phyloP scores from a whole-genome alignment of 2,888 invertebrate species.

The Pammene aurita region DNA sequence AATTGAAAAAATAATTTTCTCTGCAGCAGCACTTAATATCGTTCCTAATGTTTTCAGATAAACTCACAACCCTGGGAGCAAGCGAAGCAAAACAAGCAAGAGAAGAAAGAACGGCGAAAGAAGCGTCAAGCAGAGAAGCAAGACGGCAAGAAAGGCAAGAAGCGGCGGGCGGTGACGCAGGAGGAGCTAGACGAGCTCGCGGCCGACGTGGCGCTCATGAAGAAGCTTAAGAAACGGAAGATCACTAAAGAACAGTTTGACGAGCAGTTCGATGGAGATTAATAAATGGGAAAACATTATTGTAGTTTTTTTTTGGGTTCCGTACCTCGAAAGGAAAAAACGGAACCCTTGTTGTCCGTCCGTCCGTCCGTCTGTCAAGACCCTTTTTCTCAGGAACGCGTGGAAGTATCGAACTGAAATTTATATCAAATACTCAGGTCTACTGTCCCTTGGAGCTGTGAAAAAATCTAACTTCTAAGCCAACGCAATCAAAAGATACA shows the following conservation, averaged over 20 bases:
- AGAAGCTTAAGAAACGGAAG: slow-evolving; percentile 93
- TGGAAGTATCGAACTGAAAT: too few relatives aligned
- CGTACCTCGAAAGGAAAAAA: too few relatives aligned
- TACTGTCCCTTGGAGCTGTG: too few relatives aligned
- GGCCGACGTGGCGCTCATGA: slow-evolving; percentile 91
- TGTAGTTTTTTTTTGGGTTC: slow-evolving; percentile 15
- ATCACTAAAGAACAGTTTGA: slow-evolving; percentile 87
- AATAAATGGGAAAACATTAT: slow-evolving; percentile 50
- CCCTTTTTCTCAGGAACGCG: too few relatives aligned
- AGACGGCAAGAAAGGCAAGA: slow-evolving; percentile 73
- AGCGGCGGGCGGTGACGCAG: slow-evolving; percentile 80
- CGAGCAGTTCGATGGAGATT: slow-evolving; percentile 81
- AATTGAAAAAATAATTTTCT: not conserved
- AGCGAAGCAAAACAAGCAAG: slow-evolving; percentile 87
- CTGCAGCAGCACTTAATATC: too few relatives aligned
- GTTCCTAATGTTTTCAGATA: slow-evolving; percentile 52
- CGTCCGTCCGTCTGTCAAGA: too few relatives aligned
- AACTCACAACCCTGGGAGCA: slow-evolving; percentile 90
- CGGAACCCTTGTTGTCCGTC: too few relatives aligned
- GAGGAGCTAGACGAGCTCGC: slow-evolving; percentile 90
- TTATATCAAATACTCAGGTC: too few relatives aligned
- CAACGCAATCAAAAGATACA: too few relatives aligned
- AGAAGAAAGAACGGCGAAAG: slow-evolving; percentile 84
- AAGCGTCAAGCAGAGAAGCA: slow-evolving; percentile 84
- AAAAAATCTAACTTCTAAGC: too few relatives aligned